These are phyloP conservation scores for Capromys pilorides DNA, from an alignment of 2,797 vertebrate genomes.

Conservation along the genomic window DNA sequence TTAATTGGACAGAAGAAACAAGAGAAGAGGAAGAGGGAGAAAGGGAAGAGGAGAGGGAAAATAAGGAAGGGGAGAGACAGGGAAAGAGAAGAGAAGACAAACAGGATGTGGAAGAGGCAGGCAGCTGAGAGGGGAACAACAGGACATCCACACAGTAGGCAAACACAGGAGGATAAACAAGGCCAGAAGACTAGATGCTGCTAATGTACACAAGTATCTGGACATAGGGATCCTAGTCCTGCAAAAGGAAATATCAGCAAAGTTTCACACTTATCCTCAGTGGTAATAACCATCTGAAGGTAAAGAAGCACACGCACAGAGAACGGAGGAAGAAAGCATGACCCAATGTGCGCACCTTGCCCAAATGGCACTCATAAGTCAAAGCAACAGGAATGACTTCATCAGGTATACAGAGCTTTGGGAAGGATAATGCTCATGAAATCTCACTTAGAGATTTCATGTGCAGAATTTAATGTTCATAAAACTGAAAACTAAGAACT, in stretches of 20 bases:
- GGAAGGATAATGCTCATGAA: too few relatives aligned
- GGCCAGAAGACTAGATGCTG: background rate
- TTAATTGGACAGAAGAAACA: background rate
- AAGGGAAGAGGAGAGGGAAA: background rate
- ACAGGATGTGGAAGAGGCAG: background rate
- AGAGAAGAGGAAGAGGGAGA: too few relatives aligned
- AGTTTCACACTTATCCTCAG: too few relatives aligned
- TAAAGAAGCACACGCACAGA: background rate
- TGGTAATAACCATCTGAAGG: rapidly evolving
- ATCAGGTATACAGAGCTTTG: rapidly evolving
- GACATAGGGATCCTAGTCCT: rapidly evolving
- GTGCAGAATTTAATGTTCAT: background rate
- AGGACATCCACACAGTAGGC: too few relatives aligned
- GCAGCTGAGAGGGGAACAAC: too few relatives aligned
- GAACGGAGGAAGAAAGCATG: background rate
- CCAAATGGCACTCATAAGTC: rapidly evolving
- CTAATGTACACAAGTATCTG: rapidly evolving
- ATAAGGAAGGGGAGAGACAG: background rate
- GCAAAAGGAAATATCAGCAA: rapidly evolving
- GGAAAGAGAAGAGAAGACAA: too few relatives aligned
- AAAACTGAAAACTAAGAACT: background rate
- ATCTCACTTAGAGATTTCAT: rapidly evolving
- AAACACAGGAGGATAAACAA: rapidly evolving
- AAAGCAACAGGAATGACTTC: rapidly evolving
- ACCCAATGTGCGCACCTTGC: rapidly evolving